Percentiles rank a stretch among this genome's conserved stretches.
These are phyloP conservation scores for Camelus dromedarius DNA, from an alignment of 2,113 vertebrate genomes.

Conservation along the genomic window DNA sequence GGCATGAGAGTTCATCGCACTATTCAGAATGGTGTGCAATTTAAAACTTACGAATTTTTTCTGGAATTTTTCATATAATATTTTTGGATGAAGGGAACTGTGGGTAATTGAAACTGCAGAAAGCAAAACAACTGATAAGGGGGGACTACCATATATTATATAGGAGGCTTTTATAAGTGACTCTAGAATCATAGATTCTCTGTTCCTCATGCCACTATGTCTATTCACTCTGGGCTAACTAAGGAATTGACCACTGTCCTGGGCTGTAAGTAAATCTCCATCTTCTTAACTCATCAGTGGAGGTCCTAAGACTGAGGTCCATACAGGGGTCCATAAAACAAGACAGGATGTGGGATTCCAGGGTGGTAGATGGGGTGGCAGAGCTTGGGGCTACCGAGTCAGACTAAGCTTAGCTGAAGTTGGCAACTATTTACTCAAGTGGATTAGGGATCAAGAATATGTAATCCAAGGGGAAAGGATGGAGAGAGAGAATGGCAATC, in stretches of 20 bases:
- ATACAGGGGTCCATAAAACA: background rate
- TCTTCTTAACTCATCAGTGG: background rate
- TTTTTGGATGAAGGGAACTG: background rate
- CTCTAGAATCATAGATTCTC: background rate
- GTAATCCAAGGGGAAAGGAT: background rate
- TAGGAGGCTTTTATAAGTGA: background rate
- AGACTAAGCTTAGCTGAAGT: background rate
- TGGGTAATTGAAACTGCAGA: background rate
- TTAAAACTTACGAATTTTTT: background rate
- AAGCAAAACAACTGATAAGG: background rate
- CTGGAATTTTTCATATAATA: background rate
- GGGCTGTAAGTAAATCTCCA: background rate
- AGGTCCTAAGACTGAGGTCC: background rate
- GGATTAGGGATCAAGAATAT: background rate
- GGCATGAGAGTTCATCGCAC: background rate
- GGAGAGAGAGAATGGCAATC: background rate
- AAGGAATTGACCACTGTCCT: background rate
- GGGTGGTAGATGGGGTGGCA: background rate
- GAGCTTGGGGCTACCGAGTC: background rate
- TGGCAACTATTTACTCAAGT: background rate
- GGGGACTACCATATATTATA: background rate
- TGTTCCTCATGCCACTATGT: background rate
- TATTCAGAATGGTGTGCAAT: background rate
- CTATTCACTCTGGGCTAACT: background rate
- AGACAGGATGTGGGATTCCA: background rate